These are phyloP conservation scores for Hyphantria cunea DNA, from an alignment of 1,140 invertebrate genomes.

Conservation along the genomic window DNA sequence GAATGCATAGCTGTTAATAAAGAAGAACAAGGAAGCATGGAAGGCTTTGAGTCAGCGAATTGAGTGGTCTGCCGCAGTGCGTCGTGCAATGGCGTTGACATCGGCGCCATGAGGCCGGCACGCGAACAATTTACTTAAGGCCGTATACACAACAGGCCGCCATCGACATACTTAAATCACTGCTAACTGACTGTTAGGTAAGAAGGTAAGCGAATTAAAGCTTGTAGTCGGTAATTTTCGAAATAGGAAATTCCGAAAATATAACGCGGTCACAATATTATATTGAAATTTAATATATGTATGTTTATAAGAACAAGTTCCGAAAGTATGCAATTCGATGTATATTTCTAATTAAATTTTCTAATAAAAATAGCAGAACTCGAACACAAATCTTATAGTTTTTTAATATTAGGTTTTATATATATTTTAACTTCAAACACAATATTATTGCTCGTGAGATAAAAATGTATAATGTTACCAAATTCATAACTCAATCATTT, in stretches of 20 bases:
- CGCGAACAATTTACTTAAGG: slow-evolving; percentile 52
- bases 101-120: slow-evolving; percentile 55
- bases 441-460: too few species aligned
- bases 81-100: slow-evolving; percentile 59
- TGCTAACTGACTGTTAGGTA: slow-evolving; percentile 15
- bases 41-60: slow-evolving; percentile 12
- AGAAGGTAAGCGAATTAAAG: neutral
- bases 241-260: neutral
- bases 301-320: too few species aligned
- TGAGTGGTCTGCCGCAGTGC: slow-evolving; percentile 55
- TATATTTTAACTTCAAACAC: too few species aligned
- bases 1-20: slow-evolving; percentile 21
- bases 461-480: too few species aligned
- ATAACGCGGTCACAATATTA: too few species aligned
- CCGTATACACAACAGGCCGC: slow-evolving; percentile 42
- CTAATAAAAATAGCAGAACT: too few species aligned
- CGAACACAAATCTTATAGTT: too few species aligned
- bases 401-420: too few species aligned
- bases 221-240: neutral
- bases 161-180: slow-evolving; percentile 47
- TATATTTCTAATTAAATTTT: too few species aligned
- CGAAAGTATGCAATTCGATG: too few species aligned
- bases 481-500: too few species aligned
- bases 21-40: slow-evolving; percentile 17
- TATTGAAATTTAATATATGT: too few species aligned